Base-by-base conservation (phyloP, 2,113 vertebrate genomes). In the rat (Rattus norvegicus) region DNA sequence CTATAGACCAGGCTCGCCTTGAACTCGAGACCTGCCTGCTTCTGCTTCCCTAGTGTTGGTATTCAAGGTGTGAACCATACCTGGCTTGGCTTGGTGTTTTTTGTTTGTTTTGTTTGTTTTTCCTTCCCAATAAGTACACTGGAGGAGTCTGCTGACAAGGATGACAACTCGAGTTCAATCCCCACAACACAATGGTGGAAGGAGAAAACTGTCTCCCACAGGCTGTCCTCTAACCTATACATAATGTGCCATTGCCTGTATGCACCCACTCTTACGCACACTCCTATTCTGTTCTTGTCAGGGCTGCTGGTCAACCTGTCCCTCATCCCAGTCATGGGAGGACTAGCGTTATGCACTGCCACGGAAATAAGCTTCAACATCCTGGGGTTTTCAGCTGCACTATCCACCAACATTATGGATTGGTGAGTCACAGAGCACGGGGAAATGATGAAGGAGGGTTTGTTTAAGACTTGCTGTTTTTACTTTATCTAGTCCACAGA, bases 351-450 rank as follows among this genome's bases (percentile, higher is more conserved):
- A 14, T 99, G 99, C 98, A 99, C 99, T 0, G 99, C 99, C 39
- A 99, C 99, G 0, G 99, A 99, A 96, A 95, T 99, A 93, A 99
- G 99, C 96, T 99, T 99, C 98, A 99, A 99, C 97, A 95, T 99
- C 94, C 98, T 99, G 8, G 99, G 99, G 6, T 99, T 99, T 96
- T 99, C 99, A 0, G 99, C 99, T 1, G 99, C 99, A 0, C 97
- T 99, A 54, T 99, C 99, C 87, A 99, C 99, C 94, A 99, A 99
- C 97, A 99, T 99, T 98, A 99, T 99, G 99, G 99, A 99, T 98
- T 99, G 99, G 99, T 99, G 98, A 98, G 98, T 91, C 52, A 0
- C 17, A 9, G 8, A 0, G 0, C 26, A 5, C 0, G 5, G 67
- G 72, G 17, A 8, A 3, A 7, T 2, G 5, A 4, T 11, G 87